Conservation (phyloP, 2,888 invertebrate species). For the Eupithecia centaureata region DNA sequence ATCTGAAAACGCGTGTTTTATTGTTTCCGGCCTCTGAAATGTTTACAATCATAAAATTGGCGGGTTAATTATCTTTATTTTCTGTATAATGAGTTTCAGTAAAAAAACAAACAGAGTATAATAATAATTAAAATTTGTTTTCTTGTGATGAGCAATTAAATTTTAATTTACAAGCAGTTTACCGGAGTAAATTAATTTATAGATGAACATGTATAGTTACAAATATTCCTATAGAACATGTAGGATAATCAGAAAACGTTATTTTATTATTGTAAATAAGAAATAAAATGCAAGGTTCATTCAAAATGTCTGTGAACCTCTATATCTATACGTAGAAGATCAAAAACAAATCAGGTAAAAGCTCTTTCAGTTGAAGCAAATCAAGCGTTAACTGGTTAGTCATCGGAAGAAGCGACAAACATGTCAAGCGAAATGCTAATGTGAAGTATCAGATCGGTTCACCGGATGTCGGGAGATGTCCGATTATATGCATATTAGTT, state of each 20-base stretch:
- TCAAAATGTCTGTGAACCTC: neutral
- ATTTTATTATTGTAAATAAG: neutral
- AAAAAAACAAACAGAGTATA: neutral
- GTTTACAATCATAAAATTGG: neutral
- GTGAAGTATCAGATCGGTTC: slow-evolving; percentile 37
- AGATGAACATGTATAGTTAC: no score
- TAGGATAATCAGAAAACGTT: neutral
- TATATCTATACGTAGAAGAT: slow-evolving; percentile 7
- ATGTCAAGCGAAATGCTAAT: slow-evolving; percentile 40
- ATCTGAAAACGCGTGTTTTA: slow-evolving; percentile 15
- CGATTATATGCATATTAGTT: slow-evolving; percentile 70
- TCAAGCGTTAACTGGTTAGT: slow-evolving; percentile 33
- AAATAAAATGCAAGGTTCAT: no score
- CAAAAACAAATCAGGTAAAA: slow-evolving; percentile 31
- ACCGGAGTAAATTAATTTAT: neutral
- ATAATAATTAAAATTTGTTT: neutral
- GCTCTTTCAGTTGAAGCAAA: slow-evolving; percentile 29
- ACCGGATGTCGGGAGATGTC: slow-evolving; percentile 65
- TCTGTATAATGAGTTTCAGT: neutral
- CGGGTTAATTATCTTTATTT: neutral
- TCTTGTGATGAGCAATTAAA: neutral
- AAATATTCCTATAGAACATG: no score
- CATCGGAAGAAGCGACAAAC: slow-evolving; percentile 35
- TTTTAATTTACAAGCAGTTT: neutral
- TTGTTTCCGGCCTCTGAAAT: slow-evolving; percentile 10